phyloP scores from a whole-genome alignment of 1,140 invertebrate genomes.

The Zaprionus gabonicus region DNA sequence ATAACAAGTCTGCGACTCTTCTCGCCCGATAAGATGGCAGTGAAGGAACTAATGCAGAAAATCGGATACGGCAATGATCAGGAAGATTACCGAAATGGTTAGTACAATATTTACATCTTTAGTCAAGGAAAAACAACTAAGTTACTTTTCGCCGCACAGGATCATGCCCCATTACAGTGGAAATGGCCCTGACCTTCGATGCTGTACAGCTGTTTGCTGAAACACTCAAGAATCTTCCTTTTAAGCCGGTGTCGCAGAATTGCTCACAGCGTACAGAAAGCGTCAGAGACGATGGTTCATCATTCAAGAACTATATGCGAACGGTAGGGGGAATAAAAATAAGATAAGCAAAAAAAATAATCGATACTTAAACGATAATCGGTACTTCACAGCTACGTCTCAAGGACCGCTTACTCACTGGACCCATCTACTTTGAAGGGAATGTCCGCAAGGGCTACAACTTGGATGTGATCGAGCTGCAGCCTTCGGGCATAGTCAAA shows the following conservation, averaged over 20 bases:
- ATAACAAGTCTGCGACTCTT: slow-evolving; percentile 92
- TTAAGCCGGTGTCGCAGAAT: slow-evolving; percentile 74
- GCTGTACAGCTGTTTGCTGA: slow-evolving; percentile 90
- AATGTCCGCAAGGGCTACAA: slow-evolving; percentile 92
- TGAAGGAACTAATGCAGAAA: slow-evolving; percentile 67
- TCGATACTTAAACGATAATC: background rate
- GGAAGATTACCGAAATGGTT: slow-evolving; percentile 83
- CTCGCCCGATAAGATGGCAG: slow-evolving; percentile 85
- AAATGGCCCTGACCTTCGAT: slow-evolving; percentile 92
- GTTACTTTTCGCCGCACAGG: slow-evolving; percentile 32
- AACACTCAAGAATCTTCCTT: slow-evolving; percentile 65
- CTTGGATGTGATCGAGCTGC: slow-evolving; percentile 92
- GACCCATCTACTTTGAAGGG: slow-evolving; percentile 92
- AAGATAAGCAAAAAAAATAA: slow-evolving; percentile 82
- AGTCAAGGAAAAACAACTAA: background rate
- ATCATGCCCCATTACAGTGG: slow-evolving; percentile 86
- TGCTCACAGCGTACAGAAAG: slow-evolving; percentile 87
- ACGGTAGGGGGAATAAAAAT: slow-evolving; percentile 60
- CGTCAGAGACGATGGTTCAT: slow-evolving; percentile 87
- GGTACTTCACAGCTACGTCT: slow-evolving; percentile 54
- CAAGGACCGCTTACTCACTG: slow-evolving; percentile 88
- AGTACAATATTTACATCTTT: background rate
- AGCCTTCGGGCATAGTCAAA: slow-evolving; percentile 87
- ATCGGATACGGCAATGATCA: slow-evolving; percentile 85
- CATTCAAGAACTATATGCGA: slow-evolving; percentile 92